Evolutionary conservation across 2,888 invertebrate species (phyloP), one percentile per base, ranked within the genome.

Genomic region (Dorcus parallelipipedus): DNA sequence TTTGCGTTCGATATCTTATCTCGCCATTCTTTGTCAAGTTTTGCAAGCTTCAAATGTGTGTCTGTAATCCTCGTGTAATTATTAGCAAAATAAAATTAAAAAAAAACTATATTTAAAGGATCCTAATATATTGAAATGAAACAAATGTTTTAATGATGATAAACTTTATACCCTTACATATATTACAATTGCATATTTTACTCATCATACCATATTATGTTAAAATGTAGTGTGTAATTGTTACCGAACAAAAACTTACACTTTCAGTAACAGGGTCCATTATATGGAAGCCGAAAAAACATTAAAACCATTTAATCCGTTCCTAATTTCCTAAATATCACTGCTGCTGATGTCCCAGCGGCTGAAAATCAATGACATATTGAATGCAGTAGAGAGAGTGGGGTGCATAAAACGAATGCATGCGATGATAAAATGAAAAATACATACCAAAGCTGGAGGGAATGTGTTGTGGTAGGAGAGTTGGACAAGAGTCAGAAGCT

Each of bases 401-500:
- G 26, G 26, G 5, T 33, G 26, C 6, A 33, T 33, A 7, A 20
- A 52, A 54, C 9, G 49, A 55, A 55, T 49, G 51, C 26, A 20
- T 38, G 48, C 52, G 49, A 33, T 33, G 26, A 33, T 33, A 33
- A 33, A 33, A 33, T 33, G 26, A 33, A 33, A 33, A 33, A 53
- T 62, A 66, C 63, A 53, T 61, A 64, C 61, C 60, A 59, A 50
- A 60, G 43, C 23, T 10, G n/a, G 39, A 59, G 50, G 56, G 51
- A 62, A 51, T 54, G 45, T 61, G 52, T 48, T 55, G 59, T 52
- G 49, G 50, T 39, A 33, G 49, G 58, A 53, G 52, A 49, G 49
- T 42, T 56, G 56, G 51, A 49, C 42, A 61, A 64, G 60, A 58
- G 61, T 63, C 20, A 20, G 20, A 20, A 61, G 61, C 60, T 73